Evolutionary conservation across 2,888 invertebrate species (phyloP), one percentile per base, ranked within the genome.

Genomic region (Saturnia japonica): DNA sequence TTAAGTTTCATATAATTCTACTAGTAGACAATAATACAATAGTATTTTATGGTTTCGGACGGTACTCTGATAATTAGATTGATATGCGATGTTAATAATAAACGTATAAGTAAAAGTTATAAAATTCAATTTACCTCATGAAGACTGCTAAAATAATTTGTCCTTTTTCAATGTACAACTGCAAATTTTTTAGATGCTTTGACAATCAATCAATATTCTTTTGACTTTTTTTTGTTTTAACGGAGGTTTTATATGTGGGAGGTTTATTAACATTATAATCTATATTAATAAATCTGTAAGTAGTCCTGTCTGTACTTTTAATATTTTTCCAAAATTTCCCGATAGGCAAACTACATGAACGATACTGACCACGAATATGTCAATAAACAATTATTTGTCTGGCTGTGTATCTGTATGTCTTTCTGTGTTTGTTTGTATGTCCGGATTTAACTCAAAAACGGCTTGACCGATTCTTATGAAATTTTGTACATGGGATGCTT

Each of bases 1-100:
- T 88, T 85, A 85, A 84, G 84, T 85, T 84, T 81, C 78, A 76
- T 77, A 83, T 80, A 83, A 83, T 83, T 82, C 80, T 77, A 80
- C 81, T 80, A 80, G 82, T 83, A 88, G 88, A 88, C 85, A 85
- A 79, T 84, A 87, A 88, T 86, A 88, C 84, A 85, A 82, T 79
- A 80, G 77, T 72, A 76, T 74, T 74, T 80, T 77, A 12, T 60
- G 57, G 9, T 14, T 60, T 60, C 19, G 28, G 25, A 14, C 8
- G 0, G 28, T 28, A 14, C 28, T 54, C 14, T 16, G 12, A 1
- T 57, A 57, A 28, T 25, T 14, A 54, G 7, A 22, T 6, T 34
- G 3, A 34, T 34, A 34, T 4, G 6, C 34, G 34, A 2, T 34
- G 34, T 34, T 34, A 34, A n/a, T n/a, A n/a, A n/a, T n/a, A n/a